phyloP scores from a whole-genome alignment of 1,140 invertebrate genomes.

The Zaprionus davidi region DNA sequence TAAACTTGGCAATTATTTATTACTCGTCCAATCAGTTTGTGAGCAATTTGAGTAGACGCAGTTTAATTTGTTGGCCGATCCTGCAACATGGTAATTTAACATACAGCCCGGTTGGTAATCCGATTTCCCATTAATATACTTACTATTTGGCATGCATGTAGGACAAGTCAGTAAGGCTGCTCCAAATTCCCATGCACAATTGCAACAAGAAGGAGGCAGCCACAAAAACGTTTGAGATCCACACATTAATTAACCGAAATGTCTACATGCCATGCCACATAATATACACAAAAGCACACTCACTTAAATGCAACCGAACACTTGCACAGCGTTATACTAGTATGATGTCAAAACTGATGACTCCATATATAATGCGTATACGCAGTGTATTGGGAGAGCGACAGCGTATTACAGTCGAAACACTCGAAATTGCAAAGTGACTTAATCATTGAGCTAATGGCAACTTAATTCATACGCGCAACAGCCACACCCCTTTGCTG shows the following conservation, averaged over 20 bases:
- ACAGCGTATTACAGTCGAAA: conserved; percentile 58
- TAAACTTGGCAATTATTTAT: neutral
- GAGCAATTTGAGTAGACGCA: neutral
- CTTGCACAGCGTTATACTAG: neutral
- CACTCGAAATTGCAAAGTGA: conserved; percentile 42
- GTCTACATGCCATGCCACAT: conserved; percentile 10
- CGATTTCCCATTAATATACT: conserved; percentile 55
- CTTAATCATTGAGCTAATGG: conserved; percentile 41
- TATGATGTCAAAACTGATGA: conserved; percentile 19
- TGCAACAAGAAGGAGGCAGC: conserved; percentile 28
- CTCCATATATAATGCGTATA: conserved; percentile 49
- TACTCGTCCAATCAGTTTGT: neutral
- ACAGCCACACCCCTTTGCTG: conserved; percentile 55
- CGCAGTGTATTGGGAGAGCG: conserved; percentile 31
- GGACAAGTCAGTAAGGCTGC: neutral
- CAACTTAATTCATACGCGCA: conserved; percentile 44
- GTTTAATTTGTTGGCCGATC: neutral
- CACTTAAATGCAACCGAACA: neutral
- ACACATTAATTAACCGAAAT: conserved; percentile 69
- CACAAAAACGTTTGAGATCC: conserved; percentile 63
- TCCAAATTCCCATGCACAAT: neutral
- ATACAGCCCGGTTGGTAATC: conserved; percentile 37
- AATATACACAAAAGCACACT: conserved; percentile 10
- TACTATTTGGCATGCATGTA: conserved; percentile 46
- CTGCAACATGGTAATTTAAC: conserved; percentile 39